Base-by-base conservation (phyloP, 2,888 invertebrate genomes). In the Silvanus unidentatus region DNA sequence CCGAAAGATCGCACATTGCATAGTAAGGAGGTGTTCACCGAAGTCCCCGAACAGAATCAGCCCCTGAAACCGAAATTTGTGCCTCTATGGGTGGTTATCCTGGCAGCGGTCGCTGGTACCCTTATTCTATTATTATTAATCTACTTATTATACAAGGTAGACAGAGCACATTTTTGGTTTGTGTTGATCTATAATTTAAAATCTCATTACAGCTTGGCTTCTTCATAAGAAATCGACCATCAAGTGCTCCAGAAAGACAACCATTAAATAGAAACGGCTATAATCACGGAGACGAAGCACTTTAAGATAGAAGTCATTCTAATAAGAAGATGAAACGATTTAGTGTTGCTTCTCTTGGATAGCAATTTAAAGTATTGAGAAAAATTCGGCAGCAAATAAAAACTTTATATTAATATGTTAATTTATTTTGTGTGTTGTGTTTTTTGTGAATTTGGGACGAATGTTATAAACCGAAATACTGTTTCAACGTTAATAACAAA, bases 211-310 rank as follows among this genome's bases (percentile, higher is more conserved):
- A 93, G 92, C 87, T 88, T 69, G 93, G 93, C 49, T 94, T 94
- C 82, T 94, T 94, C 78, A 90, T 91, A 68, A 81, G 93, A 65
- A 89, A 90, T 73, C 82, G 93, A 16, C 92, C 92, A 39, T 78
- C 83, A 1, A 83, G 85, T 67, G 82, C 86, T 58, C 82, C 88
- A 35, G 91, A 92, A 75, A 79, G 89, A 40, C 88, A 91, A 66
- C 91, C 91, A 1, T 73, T 92, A 54, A 86, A 88, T 70, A 79
- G 89, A 53, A 85, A 86, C 60, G 84, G 84, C 38, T 81, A 79
- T 58, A 71, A 74, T 49, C 77, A 78, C 15, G 86, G 86, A 50
- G 88, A 88, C 72, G 87, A 88, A 69, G 84, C 84, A 59, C 80
- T 85, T 65, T 85, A 81, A 81, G 15, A 4, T 3, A 3, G 3